Evolutionary conservation across 2,113 vertebrate species (phyloP), one percentile per base, ranked within the genome.

Genomic region (Lanius collurio): DNA sequence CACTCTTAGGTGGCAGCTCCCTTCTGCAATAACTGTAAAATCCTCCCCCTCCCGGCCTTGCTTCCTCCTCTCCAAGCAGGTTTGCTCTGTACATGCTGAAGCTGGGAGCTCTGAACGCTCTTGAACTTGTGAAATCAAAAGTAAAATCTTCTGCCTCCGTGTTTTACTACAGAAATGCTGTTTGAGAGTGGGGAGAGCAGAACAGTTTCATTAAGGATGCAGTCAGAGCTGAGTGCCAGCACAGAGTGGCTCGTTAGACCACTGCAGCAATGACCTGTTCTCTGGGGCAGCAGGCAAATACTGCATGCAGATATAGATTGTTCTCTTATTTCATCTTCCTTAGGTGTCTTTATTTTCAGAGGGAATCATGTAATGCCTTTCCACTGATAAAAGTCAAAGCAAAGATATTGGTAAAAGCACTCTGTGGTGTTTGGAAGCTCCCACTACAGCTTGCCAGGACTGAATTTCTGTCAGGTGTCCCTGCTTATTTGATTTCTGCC

Each of bases 261-360:
- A 26, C 75, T 71, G 94, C 77, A 80, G 85, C 84, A 82, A 56
- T 30, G 30, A 96, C 11, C 53, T 92, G 5, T 50, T 83, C 90
- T 91, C 90, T 64, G 62, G 91, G 89, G 57, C 52, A 88, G 37
- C 67, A 87, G 74, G 33, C 59, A 93, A 88, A 90, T 81, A 85
- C 83, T 39, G 56, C 52, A 91, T 69, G 83, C 94, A 90, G 42
- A 39, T 93, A 68, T 76, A 46, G 59, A 84, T 92, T 95, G 94
- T 92, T 49, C 55, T 83, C 46, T 71, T 81, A 67, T 83, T 95
- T 96, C 41, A 83, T 90, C 71, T 83, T 80, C n/a, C 46, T 80
- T 44, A 57, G 76, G 47, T 70, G 59, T 35, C 59, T 88, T 73
- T 63, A 28, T 94, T 94, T 95, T 93, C 89, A 81, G 76, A 83